A percentile compares a stretch with the other conserved stretches of the same genome.
phyloP scores from a whole-genome alignment of 37 sponge, comb jelly and placozoan species.

The Cliona cf. orientalis region DNA sequence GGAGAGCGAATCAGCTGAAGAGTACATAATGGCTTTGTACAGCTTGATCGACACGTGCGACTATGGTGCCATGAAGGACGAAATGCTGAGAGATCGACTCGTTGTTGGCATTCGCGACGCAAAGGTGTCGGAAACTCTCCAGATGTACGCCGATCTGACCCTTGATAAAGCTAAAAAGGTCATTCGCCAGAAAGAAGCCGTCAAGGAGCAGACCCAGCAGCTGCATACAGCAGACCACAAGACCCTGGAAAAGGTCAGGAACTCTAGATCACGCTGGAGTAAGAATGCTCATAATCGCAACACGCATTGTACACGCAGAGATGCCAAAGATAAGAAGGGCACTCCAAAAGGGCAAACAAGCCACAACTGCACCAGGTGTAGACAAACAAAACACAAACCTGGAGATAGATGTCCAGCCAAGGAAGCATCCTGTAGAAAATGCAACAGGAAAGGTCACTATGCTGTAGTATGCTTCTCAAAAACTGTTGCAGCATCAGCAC shows the following conservation, averaged over 20 bases:
- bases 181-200: constrained; percentile 50
- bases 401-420: constrained; percentile 41
- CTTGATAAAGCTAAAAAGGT: constrained; percentile 47
- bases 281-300: neutral
- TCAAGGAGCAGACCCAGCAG: constrained; percentile 20
- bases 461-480: constrained; percentile 38
- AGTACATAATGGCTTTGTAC: constrained; percentile 23
- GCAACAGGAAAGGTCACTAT: constrained; percentile 58
- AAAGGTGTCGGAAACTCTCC: constrained; percentile 22
- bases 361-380: neutral
- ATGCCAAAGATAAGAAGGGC: neutral
- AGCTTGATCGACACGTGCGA: constrained; percentile 19
- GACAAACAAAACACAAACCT: too few relatives aligned
- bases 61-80: neutral
- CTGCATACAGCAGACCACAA: neutral
- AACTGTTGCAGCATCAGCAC: constrained; percentile 10
- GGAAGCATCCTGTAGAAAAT: constrained; percentile 36
- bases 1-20: constrained; percentile 17
- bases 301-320: neutral
- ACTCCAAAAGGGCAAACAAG: neutral
- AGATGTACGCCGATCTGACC: constrained; percentile 39
- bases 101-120: constrained; percentile 50
- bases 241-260: neutral
- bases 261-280: too few relatives aligned
- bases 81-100: constrained; percentile 1